Percentiles rank a stretch among this genome's conserved stretches.
Conservation (phyloP, 2,888 invertebrate genomes). For the Cataglyphis altisquamis region DNA sequence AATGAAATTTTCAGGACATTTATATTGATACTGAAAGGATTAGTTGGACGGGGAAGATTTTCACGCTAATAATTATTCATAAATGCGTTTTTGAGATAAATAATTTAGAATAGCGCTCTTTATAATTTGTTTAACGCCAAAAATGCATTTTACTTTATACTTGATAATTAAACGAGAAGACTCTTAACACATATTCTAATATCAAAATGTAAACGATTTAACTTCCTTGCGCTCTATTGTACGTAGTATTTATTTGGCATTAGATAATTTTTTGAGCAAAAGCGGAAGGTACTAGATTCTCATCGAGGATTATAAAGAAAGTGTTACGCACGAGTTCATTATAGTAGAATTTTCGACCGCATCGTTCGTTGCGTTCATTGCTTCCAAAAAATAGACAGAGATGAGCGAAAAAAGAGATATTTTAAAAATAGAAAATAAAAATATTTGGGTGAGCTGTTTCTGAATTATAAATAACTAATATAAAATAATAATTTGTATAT, state of each 20-base stretch:
- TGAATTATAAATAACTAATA: background rate
- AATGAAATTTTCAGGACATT: background rate
- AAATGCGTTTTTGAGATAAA: background rate
- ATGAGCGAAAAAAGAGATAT: background rate
- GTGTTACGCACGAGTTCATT: constrained; percentile 63
- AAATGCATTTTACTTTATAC: background rate
- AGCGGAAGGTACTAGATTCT: constrained; percentile 70
- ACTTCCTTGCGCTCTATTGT: constrained; percentile 38
- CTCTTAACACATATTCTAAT: constrained; percentile 30
- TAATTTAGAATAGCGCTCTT: constrained; percentile 24
- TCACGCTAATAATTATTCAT: background rate
- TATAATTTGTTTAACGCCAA: background rate
- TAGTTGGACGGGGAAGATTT: background rate
- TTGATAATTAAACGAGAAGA: constrained; percentile 9
- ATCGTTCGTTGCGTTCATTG: constrained; percentile 55
- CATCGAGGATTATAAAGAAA: constrained; percentile 53
- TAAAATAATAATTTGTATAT: background rate
- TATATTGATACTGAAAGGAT: constrained; percentile 27
- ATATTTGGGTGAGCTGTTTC: background rate
- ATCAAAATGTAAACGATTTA: constrained; percentile 34
- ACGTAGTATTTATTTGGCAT: constrained; percentile 56
- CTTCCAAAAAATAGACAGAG: constrained; percentile 13
- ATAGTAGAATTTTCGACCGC: constrained; percentile 68
- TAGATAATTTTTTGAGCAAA: constrained; percentile 74
- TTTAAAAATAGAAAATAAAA: background rate